Evolutionary conservation across 2,888 invertebrate genomes (phyloP).

Genomic region (Fragum whitleyi): DNA sequence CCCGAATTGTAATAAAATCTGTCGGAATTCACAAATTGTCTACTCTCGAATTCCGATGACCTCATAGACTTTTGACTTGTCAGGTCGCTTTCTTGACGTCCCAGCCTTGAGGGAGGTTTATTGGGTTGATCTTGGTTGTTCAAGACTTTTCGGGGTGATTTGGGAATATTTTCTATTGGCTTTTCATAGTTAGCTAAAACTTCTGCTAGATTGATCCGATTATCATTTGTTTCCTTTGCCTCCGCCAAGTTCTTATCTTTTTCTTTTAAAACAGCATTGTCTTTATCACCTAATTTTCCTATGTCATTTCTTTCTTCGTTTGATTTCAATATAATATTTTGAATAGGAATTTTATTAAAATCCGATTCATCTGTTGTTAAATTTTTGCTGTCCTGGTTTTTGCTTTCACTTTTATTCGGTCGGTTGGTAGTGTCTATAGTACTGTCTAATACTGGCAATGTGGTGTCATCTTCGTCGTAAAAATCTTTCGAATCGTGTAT

Average conservation of each 20-base stretch:
- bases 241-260: background rate
- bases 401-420: background rate
- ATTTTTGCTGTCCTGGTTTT: background rate
- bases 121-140: background rate
- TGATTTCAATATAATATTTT: background rate
- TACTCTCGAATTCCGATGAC: conserved; percentile 10
- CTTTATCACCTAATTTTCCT: too few relatives aligned
- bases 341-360: background rate
- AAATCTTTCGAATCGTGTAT: background rate
- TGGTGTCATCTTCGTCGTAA: background rate
- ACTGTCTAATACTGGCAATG: background rate
- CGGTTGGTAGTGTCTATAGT: background rate
- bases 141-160: background rate
- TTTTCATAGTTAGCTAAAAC: conserved; percentile 3
- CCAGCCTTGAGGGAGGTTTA: background rate
- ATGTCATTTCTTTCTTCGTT: too few relatives aligned
- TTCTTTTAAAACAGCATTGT: too few relatives aligned
- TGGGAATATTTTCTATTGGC: background rate
- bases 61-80: background rate
- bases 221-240: background rate
- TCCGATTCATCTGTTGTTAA: background rate
- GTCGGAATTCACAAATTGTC: conserved; percentile 17
- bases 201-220: background rate
- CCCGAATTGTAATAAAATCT: conserved; percentile 39
- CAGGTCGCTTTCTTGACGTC: background rate